Base-by-base conservation (phyloP, 2,888 invertebrate species). In the Lasioglossum zephyrum region DNA sequence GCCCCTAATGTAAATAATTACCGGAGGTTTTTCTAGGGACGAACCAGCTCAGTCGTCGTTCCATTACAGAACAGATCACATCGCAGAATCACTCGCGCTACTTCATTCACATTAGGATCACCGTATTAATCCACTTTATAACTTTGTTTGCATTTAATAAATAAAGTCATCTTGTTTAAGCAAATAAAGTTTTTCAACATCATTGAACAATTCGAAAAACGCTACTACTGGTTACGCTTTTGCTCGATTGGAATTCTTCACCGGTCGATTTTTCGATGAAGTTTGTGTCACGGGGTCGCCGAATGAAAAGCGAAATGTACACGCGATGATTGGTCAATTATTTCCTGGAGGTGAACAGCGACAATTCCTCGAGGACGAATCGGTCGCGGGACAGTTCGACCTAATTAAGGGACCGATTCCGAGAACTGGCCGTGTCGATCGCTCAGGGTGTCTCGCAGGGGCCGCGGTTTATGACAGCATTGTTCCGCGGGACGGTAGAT, bases 361-460 rank as follows among this genome's bases (percentile, higher is more conserved):
- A 69, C 69, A 69, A 69, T 69, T 69, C 69, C 69, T 69, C 69
- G 36, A 39, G 69, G 69, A 69, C 69, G 69, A 69, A 69, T 69
- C 69, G 69, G 69, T 39, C 69, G 69, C 69, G 39, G 69, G 69
- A 69, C 69, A 69, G 69, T 69, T 69, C 69, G 69, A 69, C 69
- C 69, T 69, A 69, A 69, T 69, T 69, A 69, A 69, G 69, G 69
- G 69, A 39, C 39, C 69, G 69, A 69, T 69, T 39, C 69, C 69
- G 36, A 39, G 69, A 69, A 69, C 69, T 69, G 69, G 69, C 69
- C 69, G 69, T 69, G 69, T 69, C 69, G 69, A 69, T 69, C 69
- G 39, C 69, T 69, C 69, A 69, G 39, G 39, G 69, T 69, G 69
- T 69, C 69, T 69, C 69, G 39, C 69, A 69, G 69, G 69, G 69